These are phyloP conservation scores for Anguilla marmorata DNA, from an alignment of 2,797 vertebrate genomes.

Conservation along the genomic window DNA sequence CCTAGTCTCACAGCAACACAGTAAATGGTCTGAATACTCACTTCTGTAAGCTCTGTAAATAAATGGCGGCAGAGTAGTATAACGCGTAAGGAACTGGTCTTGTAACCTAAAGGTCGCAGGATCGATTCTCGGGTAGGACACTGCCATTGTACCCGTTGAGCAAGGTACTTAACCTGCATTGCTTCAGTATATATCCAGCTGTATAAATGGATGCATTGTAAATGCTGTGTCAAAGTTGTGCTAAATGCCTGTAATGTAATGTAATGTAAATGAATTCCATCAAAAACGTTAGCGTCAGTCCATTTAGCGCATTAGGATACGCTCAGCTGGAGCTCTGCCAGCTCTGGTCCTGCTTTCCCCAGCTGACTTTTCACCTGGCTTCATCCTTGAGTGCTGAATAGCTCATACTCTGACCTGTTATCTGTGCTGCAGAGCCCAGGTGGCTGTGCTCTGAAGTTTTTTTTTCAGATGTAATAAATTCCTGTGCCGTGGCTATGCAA, in stretches of 20 bases:
- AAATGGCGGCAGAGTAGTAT: neutral
- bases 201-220: too few species aligned
- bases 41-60: neutral
- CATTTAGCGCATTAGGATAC: neutral
- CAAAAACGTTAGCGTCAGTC: neutral
- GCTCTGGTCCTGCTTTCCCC: conserved; percentile 14
- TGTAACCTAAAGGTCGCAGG: too few species aligned
- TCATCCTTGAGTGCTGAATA: neutral
- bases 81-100: too few species aligned
- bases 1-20: neutral
- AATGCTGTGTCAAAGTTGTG: too few species aligned
- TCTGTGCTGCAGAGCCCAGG: neutral
- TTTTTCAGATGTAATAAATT: neutral
- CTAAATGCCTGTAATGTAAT: too few species aligned
- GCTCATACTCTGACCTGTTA: neutral
- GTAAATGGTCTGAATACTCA: neutral
- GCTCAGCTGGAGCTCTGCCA: conserved; percentile 28
- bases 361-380: conserved; percentile 17
- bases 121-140: too few species aligned
- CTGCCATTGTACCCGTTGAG: too few species aligned
- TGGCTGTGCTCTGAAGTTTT: neutral
- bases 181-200: too few species aligned
- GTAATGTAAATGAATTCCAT: neutral
- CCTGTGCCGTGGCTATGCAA: neutral
- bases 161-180: too few species aligned